phyloP scores from a whole-genome alignment of 2,888 invertebrate species.

The Drosophila meridiana region DNA sequence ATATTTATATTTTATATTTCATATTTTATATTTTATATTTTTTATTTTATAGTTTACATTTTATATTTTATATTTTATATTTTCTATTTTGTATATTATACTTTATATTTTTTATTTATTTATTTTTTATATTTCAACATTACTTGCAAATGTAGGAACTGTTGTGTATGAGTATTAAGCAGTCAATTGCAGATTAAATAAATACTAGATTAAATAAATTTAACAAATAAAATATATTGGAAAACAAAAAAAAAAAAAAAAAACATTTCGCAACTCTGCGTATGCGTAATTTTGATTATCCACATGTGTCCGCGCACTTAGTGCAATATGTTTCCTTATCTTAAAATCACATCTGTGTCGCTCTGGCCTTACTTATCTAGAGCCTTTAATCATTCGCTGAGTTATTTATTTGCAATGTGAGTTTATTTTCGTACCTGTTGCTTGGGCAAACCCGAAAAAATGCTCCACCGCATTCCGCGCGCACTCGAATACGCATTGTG shows the following conservation, averaged over 20 bases:
- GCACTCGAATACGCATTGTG: slow-evolving; percentile 27
- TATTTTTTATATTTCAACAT: background rate
- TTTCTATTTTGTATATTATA: no score
- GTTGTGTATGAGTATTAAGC: background rate
- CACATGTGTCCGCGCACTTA: background rate
- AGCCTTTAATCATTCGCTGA: slow-evolving; percentile 21
- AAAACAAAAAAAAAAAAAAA: background rate
- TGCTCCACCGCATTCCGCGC: background rate
- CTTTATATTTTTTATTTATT: no score
- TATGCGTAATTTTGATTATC: slow-evolving; percentile 12
- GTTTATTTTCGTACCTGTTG: slow-evolving; percentile 42
- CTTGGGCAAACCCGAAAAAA: slow-evolving; percentile 6
- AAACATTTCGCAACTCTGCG: background rate
- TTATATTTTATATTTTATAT: no score
- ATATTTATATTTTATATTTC: no score
- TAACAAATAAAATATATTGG: background rate
- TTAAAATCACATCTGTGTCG: slow-evolving; percentile 15
- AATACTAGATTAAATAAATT: no score
- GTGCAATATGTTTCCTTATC: slow-evolving; percentile 8
- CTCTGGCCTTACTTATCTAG: slow-evolving; percentile 12
- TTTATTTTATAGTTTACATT: no score
- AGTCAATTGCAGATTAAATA: no score
- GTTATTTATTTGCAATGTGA: slow-evolving; percentile 22
- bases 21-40: no score
- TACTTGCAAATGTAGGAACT: background rate